Evolutionary conservation across 1,140 invertebrate species (phyloP).

Genomic region (Zaprionus kolodkinae): DNA sequence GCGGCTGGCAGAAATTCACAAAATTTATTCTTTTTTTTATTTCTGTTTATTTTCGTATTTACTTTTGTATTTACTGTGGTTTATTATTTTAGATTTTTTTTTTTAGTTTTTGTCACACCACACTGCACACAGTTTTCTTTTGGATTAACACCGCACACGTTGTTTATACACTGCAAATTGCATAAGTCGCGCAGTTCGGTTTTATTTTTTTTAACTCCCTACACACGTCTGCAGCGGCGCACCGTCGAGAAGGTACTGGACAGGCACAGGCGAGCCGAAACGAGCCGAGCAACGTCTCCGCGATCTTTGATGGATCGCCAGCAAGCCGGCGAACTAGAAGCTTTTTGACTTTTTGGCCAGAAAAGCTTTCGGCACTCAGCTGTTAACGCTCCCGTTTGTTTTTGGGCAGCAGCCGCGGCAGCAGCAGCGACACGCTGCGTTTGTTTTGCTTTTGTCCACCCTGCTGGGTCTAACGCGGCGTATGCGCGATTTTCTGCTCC

Average conservation of each 20-base stretch:
- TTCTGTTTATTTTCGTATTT: slow-evolving; percentile 2
- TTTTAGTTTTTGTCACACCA: slow-evolving; percentile 4
- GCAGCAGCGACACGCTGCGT: slow-evolving; percentile 57
- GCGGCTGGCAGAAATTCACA: slow-evolving; percentile 35
- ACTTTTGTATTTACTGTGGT: slow-evolving; percentile 2
- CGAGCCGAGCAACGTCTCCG: neutral
- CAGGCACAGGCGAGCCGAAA: slow-evolving; percentile 40
- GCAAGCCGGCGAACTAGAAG: slow-evolving; percentile 27
- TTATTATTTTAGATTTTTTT: neutral
- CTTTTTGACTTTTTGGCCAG: slow-evolving; percentile 32
- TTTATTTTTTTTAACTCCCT: neutral
- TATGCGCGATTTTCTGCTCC: slow-evolving; percentile 50
- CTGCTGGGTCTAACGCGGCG: slow-evolving; percentile 47
- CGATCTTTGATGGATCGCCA: slow-evolving; percentile 13
- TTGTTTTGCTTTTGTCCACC: slow-evolving; percentile 63
- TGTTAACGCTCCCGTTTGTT: slow-evolving; percentile 52
- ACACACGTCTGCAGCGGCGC: slow-evolving; percentile 61
- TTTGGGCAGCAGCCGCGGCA: slow-evolving; percentile 14
- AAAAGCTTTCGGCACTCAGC: slow-evolving; percentile 69
- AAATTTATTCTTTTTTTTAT: slow-evolving; percentile 11
- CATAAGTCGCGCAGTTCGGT: slow-evolving; percentile 28
- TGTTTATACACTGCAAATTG: slow-evolving; percentile 18
- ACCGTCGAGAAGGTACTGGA: slow-evolving; percentile 66
- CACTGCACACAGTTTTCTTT: slow-evolving; percentile 1
- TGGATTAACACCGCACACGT: slow-evolving; percentile 15